A percentile compares a stretch with the other conserved stretches of the same genome.
These are phyloP conservation scores for Epicampocera succincta DNA, from an alignment of 2,888 invertebrate genomes.

Conservation along the genomic window DNA sequence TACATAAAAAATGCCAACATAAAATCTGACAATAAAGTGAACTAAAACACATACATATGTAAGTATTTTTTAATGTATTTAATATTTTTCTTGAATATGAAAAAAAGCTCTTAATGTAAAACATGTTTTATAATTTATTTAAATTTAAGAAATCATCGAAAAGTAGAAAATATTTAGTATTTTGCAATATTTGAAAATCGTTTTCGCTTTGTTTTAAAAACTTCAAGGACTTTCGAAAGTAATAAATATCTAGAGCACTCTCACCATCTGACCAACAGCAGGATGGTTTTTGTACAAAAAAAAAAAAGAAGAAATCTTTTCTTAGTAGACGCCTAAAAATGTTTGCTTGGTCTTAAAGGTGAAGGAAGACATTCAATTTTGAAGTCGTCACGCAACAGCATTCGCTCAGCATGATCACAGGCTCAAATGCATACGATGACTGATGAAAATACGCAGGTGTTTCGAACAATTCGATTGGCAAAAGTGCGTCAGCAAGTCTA, in stretches of 20 bases:
- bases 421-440: neutral
- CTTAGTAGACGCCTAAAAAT: slow-evolving; percentile 20
- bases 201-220: neutral
- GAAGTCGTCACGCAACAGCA: slow-evolving; percentile 13
- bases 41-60: too few species aligned
- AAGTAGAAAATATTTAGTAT: too few species aligned
- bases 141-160: too few species aligned
- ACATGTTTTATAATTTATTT: too few species aligned
- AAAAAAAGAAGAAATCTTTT: neutral
- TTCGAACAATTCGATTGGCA: slow-evolving; percentile 36
- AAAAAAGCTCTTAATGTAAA: too few species aligned
- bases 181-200: too few species aligned
- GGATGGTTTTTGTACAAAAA: neutral
- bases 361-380: slow-evolving; percentile 1
- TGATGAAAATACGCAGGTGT: slow-evolving; percentile 55
- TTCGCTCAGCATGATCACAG: slow-evolving; percentile 50
- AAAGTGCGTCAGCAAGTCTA: slow-evolving; percentile 55
- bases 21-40: too few species aligned
- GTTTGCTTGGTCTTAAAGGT: neutral
- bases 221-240: slow-evolving; percentile 8
- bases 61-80: too few species aligned
- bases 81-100: too few species aligned
- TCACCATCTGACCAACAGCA: slow-evolving; percentile 18
- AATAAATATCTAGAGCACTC: slow-evolving; percentile 16
- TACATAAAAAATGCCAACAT: too few species aligned